A percentile compares a stretch with the other conserved stretches of the same genome.
phyloP scores from a whole-genome alignment of 2,113 vertebrate species.

The rat (Rattus norvegicus) region DNA sequence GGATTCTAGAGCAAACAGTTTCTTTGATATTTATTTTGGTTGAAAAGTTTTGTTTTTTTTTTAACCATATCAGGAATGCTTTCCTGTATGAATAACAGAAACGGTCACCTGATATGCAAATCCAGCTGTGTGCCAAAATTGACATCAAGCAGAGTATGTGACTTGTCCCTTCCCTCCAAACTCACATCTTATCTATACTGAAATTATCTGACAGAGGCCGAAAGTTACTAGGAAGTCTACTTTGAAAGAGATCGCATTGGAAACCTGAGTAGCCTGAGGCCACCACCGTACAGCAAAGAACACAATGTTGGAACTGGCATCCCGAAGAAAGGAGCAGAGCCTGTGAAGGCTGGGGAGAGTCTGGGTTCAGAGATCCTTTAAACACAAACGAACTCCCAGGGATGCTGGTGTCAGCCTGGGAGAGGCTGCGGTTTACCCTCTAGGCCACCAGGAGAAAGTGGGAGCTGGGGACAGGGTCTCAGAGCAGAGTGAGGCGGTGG shows the following conservation, averaged over 20 bases:
- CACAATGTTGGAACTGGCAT: conserved; percentile 55
- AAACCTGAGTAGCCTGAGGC: conserved; percentile 79
- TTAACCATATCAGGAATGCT: not conserved
- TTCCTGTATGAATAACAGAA: conserved; percentile 23
- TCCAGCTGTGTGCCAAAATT: conserved; percentile 47
- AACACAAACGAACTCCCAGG: conserved; percentile 73
- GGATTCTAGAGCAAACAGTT: not conserved
- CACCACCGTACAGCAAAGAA: conserved; percentile 78
- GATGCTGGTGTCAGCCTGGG: conserved; percentile 74
- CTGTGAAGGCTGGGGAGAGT: conserved; percentile 59
- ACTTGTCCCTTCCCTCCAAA: conserved; percentile 59
- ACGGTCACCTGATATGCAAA: not conserved
- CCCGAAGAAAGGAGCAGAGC: conserved; percentile 62
- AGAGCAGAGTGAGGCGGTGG: conserved; percentile 42
- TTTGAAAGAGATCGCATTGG: conserved; percentile 71
- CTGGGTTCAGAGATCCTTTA: conserved; percentile 67
- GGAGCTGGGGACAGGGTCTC: conserved; percentile 32
- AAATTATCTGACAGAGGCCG: conserved; percentile 74
- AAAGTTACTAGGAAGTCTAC: conserved; percentile 68
- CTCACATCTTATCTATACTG: conserved; percentile 61
- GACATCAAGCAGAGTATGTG: conserved; percentile 52
- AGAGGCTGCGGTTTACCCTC: conserved; percentile 69
- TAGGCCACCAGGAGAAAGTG: conserved; percentile 68
- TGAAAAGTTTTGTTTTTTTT: conserved; percentile 29
- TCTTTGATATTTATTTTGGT: conserved; percentile 15